phyloP scores from a whole-genome alignment of 2,888 invertebrate genomes.

The Lypha dubia region DNA sequence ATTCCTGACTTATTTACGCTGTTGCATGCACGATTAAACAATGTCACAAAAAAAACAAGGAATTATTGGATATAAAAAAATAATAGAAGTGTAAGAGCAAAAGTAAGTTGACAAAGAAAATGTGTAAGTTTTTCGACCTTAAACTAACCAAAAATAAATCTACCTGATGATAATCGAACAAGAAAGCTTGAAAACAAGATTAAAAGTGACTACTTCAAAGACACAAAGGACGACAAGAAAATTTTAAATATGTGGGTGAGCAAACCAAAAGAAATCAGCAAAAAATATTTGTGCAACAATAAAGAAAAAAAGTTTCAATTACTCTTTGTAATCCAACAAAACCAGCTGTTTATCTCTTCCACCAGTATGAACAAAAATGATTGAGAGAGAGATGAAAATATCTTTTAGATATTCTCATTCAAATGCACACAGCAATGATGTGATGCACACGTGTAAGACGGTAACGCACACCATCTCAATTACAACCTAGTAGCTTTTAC shows the following conservation, averaged over 20 bases:
- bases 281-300: background rate
- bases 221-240: slow-evolving; percentile 11
- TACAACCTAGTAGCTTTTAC: too few species aligned
- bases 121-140: background rate
- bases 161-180: slow-evolving; percentile 27
- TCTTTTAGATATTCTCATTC: background rate
- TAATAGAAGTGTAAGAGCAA: background rate
- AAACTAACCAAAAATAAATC: too few species aligned
- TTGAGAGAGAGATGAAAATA: background rate
- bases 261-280: background rate
- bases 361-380: background rate
- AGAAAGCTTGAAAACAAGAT: slow-evolving; percentile 40
- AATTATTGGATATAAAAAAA: slow-evolving; percentile 7
- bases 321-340: background rate
- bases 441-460: too few species aligned
- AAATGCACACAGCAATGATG: background rate
- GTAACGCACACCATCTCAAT: too few species aligned
- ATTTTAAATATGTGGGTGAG: background rate
- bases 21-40: slow-evolving; percentile 68
- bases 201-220: slow-evolving; percentile 56
- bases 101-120: background rate
- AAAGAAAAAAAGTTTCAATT: background rate
- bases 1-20: slow-evolving; percentile 60
- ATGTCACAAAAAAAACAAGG: slow-evolving; percentile 15
- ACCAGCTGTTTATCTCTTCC: background rate